A percentile compares a stretch with the other conserved stretches of the same genome.
phyloP scores from a whole-genome alignment of 1,140 invertebrate species.

The Myzus persicae region DNA sequence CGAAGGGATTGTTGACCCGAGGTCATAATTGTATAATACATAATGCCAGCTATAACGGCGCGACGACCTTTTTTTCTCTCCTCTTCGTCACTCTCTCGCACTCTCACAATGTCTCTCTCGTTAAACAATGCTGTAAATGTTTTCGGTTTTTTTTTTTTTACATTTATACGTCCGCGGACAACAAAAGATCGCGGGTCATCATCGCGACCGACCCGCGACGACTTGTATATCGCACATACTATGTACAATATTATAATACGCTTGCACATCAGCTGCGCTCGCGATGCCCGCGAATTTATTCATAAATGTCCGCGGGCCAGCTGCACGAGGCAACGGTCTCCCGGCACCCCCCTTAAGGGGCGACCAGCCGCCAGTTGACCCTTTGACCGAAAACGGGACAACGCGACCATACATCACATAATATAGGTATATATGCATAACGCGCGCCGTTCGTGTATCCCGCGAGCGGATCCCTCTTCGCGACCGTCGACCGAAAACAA shows the following conservation, averaged over 20 bases:
- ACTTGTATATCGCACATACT: background rate
- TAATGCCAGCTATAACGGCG: background rate
- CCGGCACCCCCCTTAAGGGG: constrained; percentile 32
- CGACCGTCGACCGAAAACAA: background rate
- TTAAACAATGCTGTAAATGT: background rate
- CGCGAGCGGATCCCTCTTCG: background rate
- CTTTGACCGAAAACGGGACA: constrained; percentile 25
- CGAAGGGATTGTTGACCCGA: constrained; percentile 21
- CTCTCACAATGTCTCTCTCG: background rate
- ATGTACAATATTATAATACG: background rate
- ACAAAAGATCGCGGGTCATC: constrained; percentile 57
- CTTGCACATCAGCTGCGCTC: constrained; percentile 1
- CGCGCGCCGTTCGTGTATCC: background rate
- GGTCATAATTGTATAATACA: constrained; percentile 9
- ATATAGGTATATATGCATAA: background rate
- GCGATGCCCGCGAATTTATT: constrained; percentile 55
- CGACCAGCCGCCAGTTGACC: constrained; percentile 19
- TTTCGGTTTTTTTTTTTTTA: background rate
- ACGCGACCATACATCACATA: background rate
- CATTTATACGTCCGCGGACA: constrained; percentile 31
- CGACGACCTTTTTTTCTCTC: background rate
- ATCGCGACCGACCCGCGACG: constrained; percentile 23
- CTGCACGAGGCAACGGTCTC: background rate
- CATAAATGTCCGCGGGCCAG: constrained; percentile 56
- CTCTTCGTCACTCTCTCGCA: background rate